Conservation (phyloP, 2,113 vertebrate species). For the Muntiacus muntjak region DNA sequence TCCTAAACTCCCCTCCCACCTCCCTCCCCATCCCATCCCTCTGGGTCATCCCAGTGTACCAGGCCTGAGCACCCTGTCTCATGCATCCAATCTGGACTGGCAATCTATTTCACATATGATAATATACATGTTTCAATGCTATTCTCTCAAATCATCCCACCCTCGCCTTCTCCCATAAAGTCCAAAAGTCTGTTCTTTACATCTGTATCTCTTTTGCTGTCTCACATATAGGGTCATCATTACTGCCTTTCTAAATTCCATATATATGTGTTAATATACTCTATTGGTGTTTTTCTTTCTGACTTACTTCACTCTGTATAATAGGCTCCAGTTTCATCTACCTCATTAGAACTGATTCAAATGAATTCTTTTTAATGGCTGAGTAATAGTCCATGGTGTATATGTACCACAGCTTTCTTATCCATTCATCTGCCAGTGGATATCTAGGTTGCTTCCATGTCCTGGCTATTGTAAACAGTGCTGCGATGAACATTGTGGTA, state of each 20-base stretch:
- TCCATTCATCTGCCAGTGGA: neutral
- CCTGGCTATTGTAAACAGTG: neutral
- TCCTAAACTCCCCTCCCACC: neutral
- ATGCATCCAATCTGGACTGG: neutral
- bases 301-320: neutral
- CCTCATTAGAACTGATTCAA: neutral
- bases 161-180: neutral
- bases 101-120: neutral
- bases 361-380: neutral
- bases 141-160: neutral
- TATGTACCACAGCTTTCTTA: neutral
- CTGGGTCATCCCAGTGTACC: neutral
- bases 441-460: neutral
- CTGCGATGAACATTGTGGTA: fast-evolving
- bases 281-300: neutral
- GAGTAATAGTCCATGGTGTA: neutral
- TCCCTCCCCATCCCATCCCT: neutral
- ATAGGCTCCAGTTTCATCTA: neutral
- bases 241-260: neutral
- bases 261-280: neutral
- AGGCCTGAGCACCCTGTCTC: neutral
- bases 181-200: neutral
- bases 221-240: neutral
- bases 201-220: neutral
- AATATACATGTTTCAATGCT: neutral